These are phyloP conservation scores for Leptoclinus maculatus DNA, from an alignment of 2,797 vertebrate species.

Conservation along the genomic window DNA sequence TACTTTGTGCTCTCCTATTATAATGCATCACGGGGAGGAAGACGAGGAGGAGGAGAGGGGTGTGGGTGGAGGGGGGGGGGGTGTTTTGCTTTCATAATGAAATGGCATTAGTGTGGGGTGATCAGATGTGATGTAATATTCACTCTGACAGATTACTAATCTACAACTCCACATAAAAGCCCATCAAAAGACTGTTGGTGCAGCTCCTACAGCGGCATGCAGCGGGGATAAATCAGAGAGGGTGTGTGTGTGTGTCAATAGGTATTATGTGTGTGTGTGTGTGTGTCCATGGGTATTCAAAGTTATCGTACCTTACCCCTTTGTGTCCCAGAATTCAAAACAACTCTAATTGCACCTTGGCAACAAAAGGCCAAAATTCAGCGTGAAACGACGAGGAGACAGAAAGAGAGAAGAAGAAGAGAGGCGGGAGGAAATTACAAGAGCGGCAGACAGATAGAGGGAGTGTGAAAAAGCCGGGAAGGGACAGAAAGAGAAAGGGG, in stretches of 20 bases:
- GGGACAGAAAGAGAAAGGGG: constrained; percentile 59
- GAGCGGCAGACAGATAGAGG: constrained; percentile 63
- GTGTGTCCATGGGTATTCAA: constrained; percentile 32
- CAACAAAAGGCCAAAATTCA: constrained; percentile 72
- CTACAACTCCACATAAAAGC: constrained; percentile 56
- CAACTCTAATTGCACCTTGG: constrained; percentile 68
- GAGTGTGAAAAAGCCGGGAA: constrained; percentile 57
- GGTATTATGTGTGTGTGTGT: constrained; percentile 19
- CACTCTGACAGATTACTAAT: constrained; percentile 70
- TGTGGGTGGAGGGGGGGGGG: neutral
- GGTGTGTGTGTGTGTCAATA: constrained; percentile 11
- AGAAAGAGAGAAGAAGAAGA: constrained; percentile 36
- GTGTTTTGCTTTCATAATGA: constrained; percentile 68
- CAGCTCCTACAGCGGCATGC: constrained; percentile 14
- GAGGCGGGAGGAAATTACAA: constrained; percentile 51
- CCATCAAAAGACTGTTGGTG: constrained; percentile 54
- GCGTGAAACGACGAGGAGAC: constrained; percentile 61
- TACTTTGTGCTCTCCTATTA: constrained; percentile 54
- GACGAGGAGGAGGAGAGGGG: neutral
- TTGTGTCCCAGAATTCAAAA: constrained; percentile 72
- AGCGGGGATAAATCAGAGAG: constrained; percentile 48
- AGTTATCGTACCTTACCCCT: constrained; percentile 54
- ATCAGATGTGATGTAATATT: constrained; percentile 72
- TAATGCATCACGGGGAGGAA: constrained; percentile 49
- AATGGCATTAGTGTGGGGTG: constrained; percentile 66